Evolutionary conservation across 2,888 invertebrate species (phyloP).

Genomic region (Cataglyphis livida): DNA sequence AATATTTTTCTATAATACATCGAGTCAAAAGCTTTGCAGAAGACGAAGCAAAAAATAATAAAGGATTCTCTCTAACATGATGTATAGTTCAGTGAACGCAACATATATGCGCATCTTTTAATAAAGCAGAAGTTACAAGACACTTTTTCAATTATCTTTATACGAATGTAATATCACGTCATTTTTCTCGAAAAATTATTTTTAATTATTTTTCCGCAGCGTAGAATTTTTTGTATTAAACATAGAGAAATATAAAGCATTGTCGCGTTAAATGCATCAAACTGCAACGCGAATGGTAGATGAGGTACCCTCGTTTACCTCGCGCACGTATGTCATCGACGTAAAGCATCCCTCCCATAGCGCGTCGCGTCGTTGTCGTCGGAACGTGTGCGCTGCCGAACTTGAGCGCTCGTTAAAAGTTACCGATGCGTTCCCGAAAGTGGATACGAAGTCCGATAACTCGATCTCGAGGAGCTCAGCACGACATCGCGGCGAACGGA

Average conservation of each 20-base stretch:
- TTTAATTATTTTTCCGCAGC: not conserved
- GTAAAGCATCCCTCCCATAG: slow-evolving; percentile 16
- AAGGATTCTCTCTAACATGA: not conserved
- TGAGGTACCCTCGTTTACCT: not conserved
- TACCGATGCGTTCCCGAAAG: slow-evolving; percentile 57
- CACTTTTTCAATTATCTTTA: not conserved
- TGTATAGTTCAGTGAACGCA: not conserved
- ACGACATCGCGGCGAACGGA: slow-evolving; percentile 28
- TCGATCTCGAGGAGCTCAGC: slow-evolving; percentile 60
- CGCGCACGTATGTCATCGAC: not conserved
- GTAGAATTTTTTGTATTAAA: not conserved
- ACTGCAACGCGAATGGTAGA: not conserved
- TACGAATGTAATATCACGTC: not conserved
- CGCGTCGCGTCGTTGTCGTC: slow-evolving; percentile 28
- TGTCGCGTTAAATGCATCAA: not conserved
- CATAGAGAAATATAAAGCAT: not conserved
- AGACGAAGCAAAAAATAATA: not conserved
- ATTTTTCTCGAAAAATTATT: not conserved
- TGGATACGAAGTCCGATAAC: slow-evolving; percentile 66
- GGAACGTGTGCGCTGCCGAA: slow-evolving; percentile 43
- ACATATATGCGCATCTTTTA: not conserved
- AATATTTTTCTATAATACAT: not conserved
- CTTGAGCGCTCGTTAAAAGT: slow-evolving; percentile 72
- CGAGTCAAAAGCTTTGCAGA: not conserved
- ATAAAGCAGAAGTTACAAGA: not conserved